These are phyloP conservation scores for Salarias fasciatus DNA, from an alignment of 2,797 vertebrate species.

Conservation along the genomic window DNA sequence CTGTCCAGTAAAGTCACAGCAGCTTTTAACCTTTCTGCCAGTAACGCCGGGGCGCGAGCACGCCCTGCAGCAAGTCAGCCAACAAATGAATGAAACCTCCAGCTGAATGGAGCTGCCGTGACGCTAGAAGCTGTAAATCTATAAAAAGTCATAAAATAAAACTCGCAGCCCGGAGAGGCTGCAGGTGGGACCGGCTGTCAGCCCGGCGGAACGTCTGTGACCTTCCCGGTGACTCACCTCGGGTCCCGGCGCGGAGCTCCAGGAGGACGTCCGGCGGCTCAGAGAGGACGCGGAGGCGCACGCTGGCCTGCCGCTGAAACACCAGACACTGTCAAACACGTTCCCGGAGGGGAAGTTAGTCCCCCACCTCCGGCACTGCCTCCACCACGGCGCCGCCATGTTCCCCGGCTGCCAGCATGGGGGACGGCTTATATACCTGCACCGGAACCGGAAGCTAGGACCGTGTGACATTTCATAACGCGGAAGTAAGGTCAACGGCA, in stretches of 20 bases:
- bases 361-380: slow-evolving; percentile 55
- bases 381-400: slow-evolving; percentile 82
- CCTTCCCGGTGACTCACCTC: slow-evolving; percentile 73
- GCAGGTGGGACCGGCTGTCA: too few relatives aligned
- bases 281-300: slow-evolving; percentile 12
- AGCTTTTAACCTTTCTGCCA: slow-evolving; percentile 53
- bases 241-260: slow-evolving; percentile 11
- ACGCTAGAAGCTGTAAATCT: too few relatives aligned
- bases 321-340: slow-evolving; percentile 40
- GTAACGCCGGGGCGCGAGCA: background rate
- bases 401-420: slow-evolving; percentile 25
- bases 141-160: too few relatives aligned
- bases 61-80: background rate
- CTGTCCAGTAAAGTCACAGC: background rate
- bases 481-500: background rate
- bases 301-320: slow-evolving; percentile 14
- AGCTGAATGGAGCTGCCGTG: too few relatives aligned
- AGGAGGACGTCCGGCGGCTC: slow-evolving; percentile 5
- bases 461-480: slow-evolving; percentile 21
- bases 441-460: slow-evolving; percentile 64
- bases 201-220: slow-evolving; percentile 47
- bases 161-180: too few relatives aligned
- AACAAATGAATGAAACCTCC: slow-evolving; percentile 19
- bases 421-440: background rate
- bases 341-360: background rate